A percentile compares a stretch with the other conserved stretches of the same genome.
Conservation (phyloP, 2,888 invertebrate species). For the Dynastes maya region DNA sequence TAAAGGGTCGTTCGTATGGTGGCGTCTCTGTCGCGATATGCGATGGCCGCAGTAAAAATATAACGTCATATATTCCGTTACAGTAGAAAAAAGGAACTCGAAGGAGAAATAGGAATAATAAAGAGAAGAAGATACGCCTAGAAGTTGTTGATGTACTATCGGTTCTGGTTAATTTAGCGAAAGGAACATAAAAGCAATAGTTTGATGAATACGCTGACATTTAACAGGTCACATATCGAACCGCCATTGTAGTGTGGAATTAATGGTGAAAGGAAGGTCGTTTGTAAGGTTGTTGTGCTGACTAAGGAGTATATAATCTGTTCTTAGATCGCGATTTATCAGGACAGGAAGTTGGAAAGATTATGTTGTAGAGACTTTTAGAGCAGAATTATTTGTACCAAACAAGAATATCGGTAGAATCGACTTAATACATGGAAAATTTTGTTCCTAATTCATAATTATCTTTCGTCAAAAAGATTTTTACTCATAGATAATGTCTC, state of each 20-base stretch:
- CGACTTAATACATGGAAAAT: too few relatives aligned
- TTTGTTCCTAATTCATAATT: too few relatives aligned
- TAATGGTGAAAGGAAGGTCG: not conserved
- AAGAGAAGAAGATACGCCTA: not conserved
- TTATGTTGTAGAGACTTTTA: too few relatives aligned
- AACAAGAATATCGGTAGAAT: too few relatives aligned
- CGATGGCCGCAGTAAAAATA: not conserved
- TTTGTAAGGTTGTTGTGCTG: not conserved
- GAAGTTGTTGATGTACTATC: not conserved
- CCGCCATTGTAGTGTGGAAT: not conserved
- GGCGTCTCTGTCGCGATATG: not conserved
- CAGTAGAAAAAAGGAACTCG: not conserved
- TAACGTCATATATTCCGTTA: not conserved
- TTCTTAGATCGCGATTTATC: too few relatives aligned
- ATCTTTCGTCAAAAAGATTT: too few relatives aligned
- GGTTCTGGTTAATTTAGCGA: not conserved
- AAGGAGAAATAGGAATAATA: not conserved
- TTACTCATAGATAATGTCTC: too few relatives aligned
- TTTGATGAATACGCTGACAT: constrained; percentile 1
- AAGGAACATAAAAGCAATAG: not conserved
- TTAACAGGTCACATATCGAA: not conserved
- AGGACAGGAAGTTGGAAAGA: too few relatives aligned
- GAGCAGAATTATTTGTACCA: too few relatives aligned
- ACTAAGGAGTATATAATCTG: too few relatives aligned
- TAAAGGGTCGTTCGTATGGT: not conserved